A percentile compares a stretch with the other conserved stretches of the same genome.
Evolutionary conservation across 1,140 invertebrate genomes (phyloP).

Genomic region (Zaprionus taronus): DNA sequence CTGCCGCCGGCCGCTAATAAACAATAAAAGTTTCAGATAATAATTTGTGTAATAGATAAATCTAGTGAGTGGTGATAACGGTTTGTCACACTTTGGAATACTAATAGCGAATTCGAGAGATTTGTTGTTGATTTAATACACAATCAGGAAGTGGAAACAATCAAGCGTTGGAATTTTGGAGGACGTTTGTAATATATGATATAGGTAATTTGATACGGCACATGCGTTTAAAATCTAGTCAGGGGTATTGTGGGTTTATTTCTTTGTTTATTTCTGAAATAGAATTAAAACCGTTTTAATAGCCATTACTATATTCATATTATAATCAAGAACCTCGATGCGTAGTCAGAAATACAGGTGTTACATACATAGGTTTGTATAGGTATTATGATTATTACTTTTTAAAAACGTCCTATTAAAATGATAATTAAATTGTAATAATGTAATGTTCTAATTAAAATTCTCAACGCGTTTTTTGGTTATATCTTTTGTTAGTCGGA

Average conservation of each 20-base stretch:
- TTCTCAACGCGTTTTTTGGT: too few species aligned
- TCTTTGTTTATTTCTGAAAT: not conserved
- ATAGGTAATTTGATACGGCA: not conserved
- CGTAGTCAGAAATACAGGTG: too few species aligned
- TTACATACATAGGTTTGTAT: too few species aligned
- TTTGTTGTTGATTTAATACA: not conserved
- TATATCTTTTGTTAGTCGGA: too few species aligned
- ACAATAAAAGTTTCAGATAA: conserved; percentile 8
- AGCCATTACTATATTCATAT: too few species aligned
- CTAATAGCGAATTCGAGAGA: not conserved
- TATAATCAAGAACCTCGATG: too few species aligned
- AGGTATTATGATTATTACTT: too few species aligned
- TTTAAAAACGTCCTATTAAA: too few species aligned
- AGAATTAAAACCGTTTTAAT: too few species aligned
- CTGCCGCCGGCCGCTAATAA: conserved; percentile 14
- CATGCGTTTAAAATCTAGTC: not conserved
- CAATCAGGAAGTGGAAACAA: conserved; percentile 24
- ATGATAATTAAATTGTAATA: too few species aligned
- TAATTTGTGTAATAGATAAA: conserved; percentile 7
- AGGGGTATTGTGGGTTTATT: not conserved
- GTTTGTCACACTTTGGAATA: not conserved
- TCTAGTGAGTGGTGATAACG: not conserved
- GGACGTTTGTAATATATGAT: conserved; percentile 4
- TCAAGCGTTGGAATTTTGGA: conserved; percentile 15
- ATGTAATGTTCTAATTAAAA: too few species aligned